These are phyloP conservation scores for Sminthurides bifidus DNA, from an alignment of 1,140 invertebrate species.

Conservation along the genomic window DNA sequence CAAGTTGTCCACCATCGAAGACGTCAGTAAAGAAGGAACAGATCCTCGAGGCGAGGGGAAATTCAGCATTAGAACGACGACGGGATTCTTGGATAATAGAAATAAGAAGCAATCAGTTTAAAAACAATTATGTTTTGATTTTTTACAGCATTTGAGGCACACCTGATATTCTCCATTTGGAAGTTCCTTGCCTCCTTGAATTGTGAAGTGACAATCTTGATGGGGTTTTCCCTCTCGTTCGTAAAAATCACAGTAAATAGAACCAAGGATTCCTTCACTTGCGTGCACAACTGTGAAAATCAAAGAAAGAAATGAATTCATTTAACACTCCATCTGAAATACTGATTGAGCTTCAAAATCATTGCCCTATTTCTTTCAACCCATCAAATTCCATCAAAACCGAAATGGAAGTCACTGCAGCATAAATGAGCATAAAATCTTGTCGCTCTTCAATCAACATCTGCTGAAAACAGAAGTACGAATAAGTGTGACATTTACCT, in stretches of 20 bases:
- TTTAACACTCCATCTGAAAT: no score
- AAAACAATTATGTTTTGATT: not conserved
- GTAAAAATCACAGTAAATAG: conserved; percentile 97
- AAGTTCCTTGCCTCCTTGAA: conserved; percentile 74
- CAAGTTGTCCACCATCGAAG: conserved; percentile 81
- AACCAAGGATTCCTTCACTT: conserved; percentile 65
- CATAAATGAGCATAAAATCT: not conserved
- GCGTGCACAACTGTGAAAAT: conserved; percentile 51
- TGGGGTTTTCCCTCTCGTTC: conserved; percentile 76
- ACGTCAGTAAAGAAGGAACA: conserved; percentile 62
- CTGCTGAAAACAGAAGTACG: conserved; percentile 8
- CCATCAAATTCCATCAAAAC: not conserved
- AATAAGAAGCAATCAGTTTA: not conserved
- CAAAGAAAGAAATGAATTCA: not conserved
- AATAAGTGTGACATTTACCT: no score
- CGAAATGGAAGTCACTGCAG: no score
- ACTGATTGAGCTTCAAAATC: conserved; percentile 1
- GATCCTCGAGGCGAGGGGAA: conserved; percentile 51
- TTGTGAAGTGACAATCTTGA: conserved; percentile 98
- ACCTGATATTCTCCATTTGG: conserved; percentile 72
- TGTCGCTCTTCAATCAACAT: not conserved
- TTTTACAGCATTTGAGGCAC: conserved; percentile 5
- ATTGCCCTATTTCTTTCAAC: not conserved
- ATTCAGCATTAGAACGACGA: conserved; percentile 89
- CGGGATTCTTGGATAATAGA: conserved; percentile 53